These are phyloP conservation scores for Hydropsyche tenuis DNA, from an alignment of 1,140 invertebrate species.

Conservation along the genomic window DNA sequence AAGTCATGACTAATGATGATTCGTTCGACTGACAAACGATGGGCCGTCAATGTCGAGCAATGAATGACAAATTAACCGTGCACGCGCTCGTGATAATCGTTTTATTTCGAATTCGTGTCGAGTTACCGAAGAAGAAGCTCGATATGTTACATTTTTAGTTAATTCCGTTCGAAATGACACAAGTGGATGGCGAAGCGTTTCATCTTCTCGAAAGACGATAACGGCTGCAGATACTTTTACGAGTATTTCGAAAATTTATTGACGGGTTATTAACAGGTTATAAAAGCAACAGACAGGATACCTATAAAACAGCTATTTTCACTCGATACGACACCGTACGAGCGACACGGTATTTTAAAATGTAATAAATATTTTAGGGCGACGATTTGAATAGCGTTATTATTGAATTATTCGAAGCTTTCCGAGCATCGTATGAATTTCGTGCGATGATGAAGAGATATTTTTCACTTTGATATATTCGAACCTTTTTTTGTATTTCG, in stretches of 20 bases:
- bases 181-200: not conserved
- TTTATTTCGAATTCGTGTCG: not conserved
- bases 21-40: constrained; percentile 38
- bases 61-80: constrained; percentile 37
- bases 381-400: too few relatives aligned
- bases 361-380: too few relatives aligned
- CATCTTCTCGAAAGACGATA: not conserved
- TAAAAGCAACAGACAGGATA: not conserved
- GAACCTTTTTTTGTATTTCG: too few relatives aligned
- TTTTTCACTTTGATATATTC: too few relatives aligned
- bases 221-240: not conserved
- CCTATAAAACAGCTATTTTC: constrained; percentile 10
- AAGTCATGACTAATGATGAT: constrained; percentile 49
- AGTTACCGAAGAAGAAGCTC: constrained; percentile 11
- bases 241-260: constrained; percentile 10
- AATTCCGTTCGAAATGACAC: not conserved
- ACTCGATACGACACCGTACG: not conserved
- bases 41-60: constrained; percentile 35
- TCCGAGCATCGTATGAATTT: too few relatives aligned
- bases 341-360: too few relatives aligned
- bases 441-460: too few relatives aligned
- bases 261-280: constrained; percentile 7
- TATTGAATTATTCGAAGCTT: too few relatives aligned
- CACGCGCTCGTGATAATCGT: not conserved
- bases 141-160: constrained; percentile 14